Conservation (phyloP, 2,797 vertebrate species). For the Acanthis flammea region DNA sequence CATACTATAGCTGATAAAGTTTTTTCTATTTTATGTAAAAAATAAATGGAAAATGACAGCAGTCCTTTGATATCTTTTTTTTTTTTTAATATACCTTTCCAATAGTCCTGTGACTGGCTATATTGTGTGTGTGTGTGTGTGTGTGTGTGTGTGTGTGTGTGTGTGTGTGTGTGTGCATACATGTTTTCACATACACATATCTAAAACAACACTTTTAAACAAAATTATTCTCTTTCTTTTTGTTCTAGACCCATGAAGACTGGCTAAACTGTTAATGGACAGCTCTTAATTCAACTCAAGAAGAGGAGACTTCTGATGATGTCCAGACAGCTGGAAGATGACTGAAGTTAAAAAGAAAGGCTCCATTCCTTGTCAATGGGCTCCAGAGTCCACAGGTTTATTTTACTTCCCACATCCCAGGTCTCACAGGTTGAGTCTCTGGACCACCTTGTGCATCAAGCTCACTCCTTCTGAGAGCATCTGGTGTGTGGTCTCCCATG, state of each 20-base stretch:
- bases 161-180: not conserved
- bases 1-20: not conserved
- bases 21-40: not conserved
- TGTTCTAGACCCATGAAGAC: not conserved
- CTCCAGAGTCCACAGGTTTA: not conserved
- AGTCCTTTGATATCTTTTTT: not conserved
- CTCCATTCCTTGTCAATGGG: not conserved
- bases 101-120: not conserved
- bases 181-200: not conserved
- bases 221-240: not conserved
- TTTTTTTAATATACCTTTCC: not conserved
- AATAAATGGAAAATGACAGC: not conserved
- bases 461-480: not conserved
- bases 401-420: not conserved
- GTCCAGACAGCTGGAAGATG: not conserved
- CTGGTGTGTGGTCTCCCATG: not conserved
- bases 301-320: not conserved
- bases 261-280: not conserved
- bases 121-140: not conserved
- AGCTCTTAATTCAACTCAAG: not conserved
- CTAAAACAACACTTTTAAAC: not conserved
- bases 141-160: too few species aligned
- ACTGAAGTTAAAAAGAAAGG: not conserved
- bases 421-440: accelerated
- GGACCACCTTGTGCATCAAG: accelerated